Percentiles rank a stretch among this genome's conserved stretches.
Conservation (phyloP, 2,113 vertebrate genomes). For the Paracyprichromis sp. region DNA sequence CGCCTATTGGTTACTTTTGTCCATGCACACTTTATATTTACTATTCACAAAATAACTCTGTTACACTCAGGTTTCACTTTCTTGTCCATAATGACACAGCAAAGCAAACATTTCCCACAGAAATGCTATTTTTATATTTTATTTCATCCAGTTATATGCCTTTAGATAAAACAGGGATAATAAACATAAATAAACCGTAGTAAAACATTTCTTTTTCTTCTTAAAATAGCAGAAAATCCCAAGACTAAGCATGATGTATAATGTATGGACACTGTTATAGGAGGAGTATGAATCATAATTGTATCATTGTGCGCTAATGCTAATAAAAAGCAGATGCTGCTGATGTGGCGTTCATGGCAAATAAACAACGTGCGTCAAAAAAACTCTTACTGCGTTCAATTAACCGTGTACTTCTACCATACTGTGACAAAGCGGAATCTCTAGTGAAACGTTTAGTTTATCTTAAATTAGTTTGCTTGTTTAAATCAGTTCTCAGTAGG, state of each 20-base stretch:
- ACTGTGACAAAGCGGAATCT: not conserved
- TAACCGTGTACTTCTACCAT: not conserved
- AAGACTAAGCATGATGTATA: not conserved
- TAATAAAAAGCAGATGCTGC: not conserved
- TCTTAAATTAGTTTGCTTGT: not conserved
- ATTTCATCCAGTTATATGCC: not conserved
- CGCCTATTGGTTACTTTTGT: slow-evolving; percentile 62
- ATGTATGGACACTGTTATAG: not conserved
- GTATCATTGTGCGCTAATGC: not conserved
- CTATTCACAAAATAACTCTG: not conserved
- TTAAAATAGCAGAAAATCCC: not conserved
- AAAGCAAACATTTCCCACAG: not conserved
- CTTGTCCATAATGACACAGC: not conserved
- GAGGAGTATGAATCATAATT: not conserved
- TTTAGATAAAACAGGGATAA: not conserved
- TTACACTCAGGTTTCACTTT: not conserved
- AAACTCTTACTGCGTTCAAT: not conserved
- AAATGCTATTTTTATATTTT: not conserved
- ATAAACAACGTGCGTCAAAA: not conserved
- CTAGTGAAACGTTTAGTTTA: not conserved
- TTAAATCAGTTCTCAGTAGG: not conserved
- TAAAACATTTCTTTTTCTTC: not conserved
- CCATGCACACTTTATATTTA: slow-evolving; percentile 28
- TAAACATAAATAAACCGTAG: not conserved
- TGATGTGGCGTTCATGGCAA: not conserved